Evolutionary conservation across 2,113 vertebrate genomes (phyloP), one percentile per base, ranked within the genome.

Genomic region (Tor tambroides): DNA sequence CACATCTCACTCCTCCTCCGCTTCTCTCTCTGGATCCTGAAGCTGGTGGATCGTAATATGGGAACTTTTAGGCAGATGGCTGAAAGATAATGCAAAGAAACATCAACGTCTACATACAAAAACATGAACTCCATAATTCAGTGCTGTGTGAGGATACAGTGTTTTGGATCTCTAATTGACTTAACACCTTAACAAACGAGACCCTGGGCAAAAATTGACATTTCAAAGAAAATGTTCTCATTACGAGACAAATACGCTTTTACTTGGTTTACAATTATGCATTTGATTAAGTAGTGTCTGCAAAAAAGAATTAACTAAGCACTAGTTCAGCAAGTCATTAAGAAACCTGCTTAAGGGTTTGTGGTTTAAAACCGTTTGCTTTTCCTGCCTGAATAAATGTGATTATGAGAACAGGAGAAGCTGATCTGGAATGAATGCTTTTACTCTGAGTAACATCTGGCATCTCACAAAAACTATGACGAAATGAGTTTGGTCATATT

Each of bases 1-100:
- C 71, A 35, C n/a, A 76, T 74, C 67, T 76, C 74, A 17, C 43
- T 78, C 81, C 12, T 71, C 80, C 32, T 88, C 84, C 0, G 74
- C 74, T 41, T 79, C 86, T 38, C 86, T 87, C 63, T 92, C 91
- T 67, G 91, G 91, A 87, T 91, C 91, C 80, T 90, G 77, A 76
- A 91, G 80, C 23, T 87, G 89, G 63, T 88, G 90, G 28, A 90
- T 90, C 81, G 82, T 91, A 46, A 92, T 91, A 49, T 86, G 85
- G 61, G 81, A 23, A 80, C 90, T 92, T 82, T 83, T 77, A 17
- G 91, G 90, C 6, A 92, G 82, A 79, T 86, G 86, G 74, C 91
- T 92, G 83, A n/a, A 84, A 83, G 21, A 83, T 61, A 59, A 85
- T 15, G 69, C 30, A 65, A 81, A 61, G 49, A n/a, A 79, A 28